phyloP scores from a whole-genome alignment of 2,113 vertebrate species.

The Pleuronectes platessa region DNA sequence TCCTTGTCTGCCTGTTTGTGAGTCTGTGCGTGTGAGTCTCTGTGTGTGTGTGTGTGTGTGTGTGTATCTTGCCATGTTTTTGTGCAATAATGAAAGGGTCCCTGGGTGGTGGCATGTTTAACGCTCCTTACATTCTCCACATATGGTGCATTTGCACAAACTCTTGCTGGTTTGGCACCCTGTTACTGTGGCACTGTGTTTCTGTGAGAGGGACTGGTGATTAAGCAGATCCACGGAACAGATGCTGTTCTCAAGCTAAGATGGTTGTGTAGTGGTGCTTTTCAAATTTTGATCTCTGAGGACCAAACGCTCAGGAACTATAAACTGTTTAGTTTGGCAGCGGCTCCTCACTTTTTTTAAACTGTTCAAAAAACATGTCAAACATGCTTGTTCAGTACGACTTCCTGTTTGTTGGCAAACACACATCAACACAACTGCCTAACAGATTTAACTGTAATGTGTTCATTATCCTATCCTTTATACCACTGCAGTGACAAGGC shows the following conservation, averaged over 20 bases:
- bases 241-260: constrained; percentile 56
- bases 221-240: constrained; percentile 37
- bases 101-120: constrained; percentile 28
- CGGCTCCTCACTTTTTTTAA: not conserved
- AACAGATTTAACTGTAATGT: not conserved
- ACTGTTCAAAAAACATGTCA: not conserved
- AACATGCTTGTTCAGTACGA: not conserved
- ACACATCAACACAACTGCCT: too few relatives aligned
- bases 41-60: too few relatives aligned
- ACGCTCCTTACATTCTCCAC: constrained; percentile 8
- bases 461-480: not conserved
- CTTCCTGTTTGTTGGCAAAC: not conserved
- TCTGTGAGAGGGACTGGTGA: constrained; percentile 13
- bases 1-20: not conserved
- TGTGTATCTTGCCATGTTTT: constrained; percentile 26
- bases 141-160: constrained; percentile 46
- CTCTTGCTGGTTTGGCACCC: constrained; percentile 36
- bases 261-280: constrained; percentile 47
- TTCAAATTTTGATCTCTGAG: constrained; percentile 40
- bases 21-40: too few relatives aligned
- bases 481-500: not conserved
- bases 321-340: constrained; percentile 31
- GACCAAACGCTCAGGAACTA: constrained; percentile 11
- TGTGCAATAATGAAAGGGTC: constrained; percentile 23
- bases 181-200: constrained; percentile 17